A percentile compares a stretch with the other conserved stretches of the same genome.
Conservation (phyloP, 2,113 vertebrate genomes). For the Thinocorus orbignyianus region DNA sequence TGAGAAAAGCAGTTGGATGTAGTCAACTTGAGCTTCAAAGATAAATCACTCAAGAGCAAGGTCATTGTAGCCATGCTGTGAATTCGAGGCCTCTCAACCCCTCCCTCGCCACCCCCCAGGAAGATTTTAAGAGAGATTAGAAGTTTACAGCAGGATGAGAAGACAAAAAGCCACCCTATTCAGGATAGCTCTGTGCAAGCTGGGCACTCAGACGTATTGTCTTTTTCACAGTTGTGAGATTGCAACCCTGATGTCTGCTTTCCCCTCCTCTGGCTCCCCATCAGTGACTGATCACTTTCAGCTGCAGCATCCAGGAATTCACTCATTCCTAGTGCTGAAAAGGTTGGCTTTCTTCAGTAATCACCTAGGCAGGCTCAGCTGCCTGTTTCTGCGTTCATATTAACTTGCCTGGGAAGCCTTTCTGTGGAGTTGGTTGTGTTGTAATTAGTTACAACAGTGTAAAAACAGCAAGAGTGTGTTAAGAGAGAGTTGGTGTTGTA, state of each 20-base stretch:
- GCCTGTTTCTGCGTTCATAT: background rate
- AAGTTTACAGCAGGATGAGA: background rate
- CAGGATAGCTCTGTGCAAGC: background rate
- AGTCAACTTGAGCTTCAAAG: conserved; percentile 6
- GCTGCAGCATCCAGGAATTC: background rate
- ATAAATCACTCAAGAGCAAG: conserved; percentile 10
- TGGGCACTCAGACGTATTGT: fast-evolving
- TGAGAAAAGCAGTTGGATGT: conserved; percentile 5
- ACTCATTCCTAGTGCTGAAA: background rate
- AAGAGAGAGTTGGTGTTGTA: background rate
- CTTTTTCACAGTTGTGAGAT: background rate
- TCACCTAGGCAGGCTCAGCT: background rate
- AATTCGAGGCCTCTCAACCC: background rate
- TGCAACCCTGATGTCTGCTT: background rate
- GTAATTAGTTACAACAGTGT: background rate
- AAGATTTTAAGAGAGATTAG: conserved; percentile 15
- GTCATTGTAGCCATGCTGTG: background rate
- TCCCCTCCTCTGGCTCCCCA: background rate
- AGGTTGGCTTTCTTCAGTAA: background rate
- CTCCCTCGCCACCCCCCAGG: background rate
- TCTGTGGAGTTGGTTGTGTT: background rate
- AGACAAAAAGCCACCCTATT: background rate
- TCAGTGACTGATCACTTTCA: background rate
- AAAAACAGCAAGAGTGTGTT: background rate
- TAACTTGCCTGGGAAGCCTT: background rate